These are phyloP conservation scores for Tipula unca DNA, from an alignment of 2,888 invertebrate genomes.

Conservation along the genomic window DNA sequence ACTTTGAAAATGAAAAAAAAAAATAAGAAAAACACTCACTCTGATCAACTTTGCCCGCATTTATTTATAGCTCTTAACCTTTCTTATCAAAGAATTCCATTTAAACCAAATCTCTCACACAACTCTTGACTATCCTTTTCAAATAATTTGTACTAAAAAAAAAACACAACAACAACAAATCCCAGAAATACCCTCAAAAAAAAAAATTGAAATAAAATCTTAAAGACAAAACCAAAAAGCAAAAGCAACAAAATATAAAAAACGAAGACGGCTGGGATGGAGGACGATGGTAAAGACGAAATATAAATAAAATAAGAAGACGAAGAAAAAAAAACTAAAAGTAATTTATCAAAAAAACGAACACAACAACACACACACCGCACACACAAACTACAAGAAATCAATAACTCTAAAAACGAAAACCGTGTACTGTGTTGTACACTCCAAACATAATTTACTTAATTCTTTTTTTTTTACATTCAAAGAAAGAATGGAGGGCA, in stretches of 20 bases:
- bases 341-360: conserved; percentile 1
- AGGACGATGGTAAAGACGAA: background rate
- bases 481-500: background rate
- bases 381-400: conserved; percentile 14
- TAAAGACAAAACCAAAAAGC: background rate
- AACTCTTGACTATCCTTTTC: conserved; percentile 14
- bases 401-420: conserved; percentile 14
- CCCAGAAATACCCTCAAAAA: background rate
- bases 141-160: background rate
- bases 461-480: background rate
- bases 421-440: conserved; percentile 14
- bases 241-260: too few relatives aligned
- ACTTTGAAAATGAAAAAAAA: background rate
- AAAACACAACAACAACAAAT: background rate
- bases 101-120: conserved; percentile 8
- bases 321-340: background rate
- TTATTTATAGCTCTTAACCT: conserved; percentile 14
- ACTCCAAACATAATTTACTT: conserved; percentile 8
- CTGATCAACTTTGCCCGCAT: conserved; percentile 8
- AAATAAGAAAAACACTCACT: background rate
- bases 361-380: background rate
- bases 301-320: background rate
- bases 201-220: background rate
- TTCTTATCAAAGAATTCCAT: conserved; percentile 8
- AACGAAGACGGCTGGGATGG: background rate